Evolutionary conservation across 1,140 invertebrate species (phyloP).

Genomic region (Hestina assimilis): DNA sequence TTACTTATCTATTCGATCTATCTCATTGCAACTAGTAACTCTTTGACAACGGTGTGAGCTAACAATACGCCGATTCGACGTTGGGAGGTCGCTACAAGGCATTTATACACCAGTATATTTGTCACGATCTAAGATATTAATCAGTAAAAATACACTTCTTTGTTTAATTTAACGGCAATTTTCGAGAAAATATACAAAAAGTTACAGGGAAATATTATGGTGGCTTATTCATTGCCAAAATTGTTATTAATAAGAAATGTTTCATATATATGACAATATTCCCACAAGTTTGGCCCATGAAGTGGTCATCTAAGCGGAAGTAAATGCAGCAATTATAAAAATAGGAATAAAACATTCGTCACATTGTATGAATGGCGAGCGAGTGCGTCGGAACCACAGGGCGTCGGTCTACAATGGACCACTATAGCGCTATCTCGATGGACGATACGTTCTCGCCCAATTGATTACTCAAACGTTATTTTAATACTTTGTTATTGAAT

Average conservation of each 20-base stretch:
- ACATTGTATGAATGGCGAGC: conserved; percentile 47
- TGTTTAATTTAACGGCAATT: not conserved
- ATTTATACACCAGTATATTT: conserved; percentile 61
- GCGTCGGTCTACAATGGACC: conserved; percentile 67
- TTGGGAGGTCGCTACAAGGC: conserved; percentile 55
- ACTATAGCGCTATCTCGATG: conserved; percentile 73
- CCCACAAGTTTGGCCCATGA: conserved; percentile 56
- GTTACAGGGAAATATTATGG: not conserved
- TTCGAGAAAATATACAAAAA: not conserved
- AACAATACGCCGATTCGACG: conserved; percentile 39
- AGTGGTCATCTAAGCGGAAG: conserved; percentile 61
- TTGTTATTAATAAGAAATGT: not conserved
- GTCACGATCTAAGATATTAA: conserved; percentile 56
- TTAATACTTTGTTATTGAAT: conserved; percentile 74
- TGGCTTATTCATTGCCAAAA: conserved; percentile 16
- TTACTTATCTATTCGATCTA: conserved; percentile 62
- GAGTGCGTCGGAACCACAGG: conserved; percentile 49
- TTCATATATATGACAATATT: conserved; percentile 42
- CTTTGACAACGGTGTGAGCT: conserved; percentile 67
- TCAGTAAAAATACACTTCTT: conserved; percentile 26
- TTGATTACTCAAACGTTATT: conserved; percentile 76
- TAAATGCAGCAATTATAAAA: conserved; percentile 66
- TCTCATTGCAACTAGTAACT: conserved; percentile 51
- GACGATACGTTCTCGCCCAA: conserved; percentile 73
- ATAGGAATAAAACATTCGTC: conserved; percentile 58